Evolutionary conservation across 2,113 vertebrate species (phyloP).

Genomic region (Lutjanus erythropterus): DNA sequence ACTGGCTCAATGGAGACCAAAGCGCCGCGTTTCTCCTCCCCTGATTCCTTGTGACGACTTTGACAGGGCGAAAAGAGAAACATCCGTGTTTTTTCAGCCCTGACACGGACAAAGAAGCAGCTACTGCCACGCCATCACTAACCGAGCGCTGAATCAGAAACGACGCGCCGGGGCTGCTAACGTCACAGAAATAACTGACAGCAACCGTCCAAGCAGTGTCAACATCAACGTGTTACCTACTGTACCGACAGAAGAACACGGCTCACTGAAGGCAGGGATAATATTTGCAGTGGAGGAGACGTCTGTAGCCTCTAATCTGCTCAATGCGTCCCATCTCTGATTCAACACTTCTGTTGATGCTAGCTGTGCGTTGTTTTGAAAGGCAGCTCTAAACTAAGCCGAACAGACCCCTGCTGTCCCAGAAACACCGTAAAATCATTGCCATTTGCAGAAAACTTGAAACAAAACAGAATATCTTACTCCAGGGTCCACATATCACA

Average conservation of each 20-base stretch:
- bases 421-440: neutral
- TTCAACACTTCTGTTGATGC: neutral
- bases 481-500: neutral
- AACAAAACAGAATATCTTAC: neutral
- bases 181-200: neutral
- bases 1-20: neutral
- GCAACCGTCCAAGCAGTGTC: neutral
- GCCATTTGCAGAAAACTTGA: neutral
- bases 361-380: neutral
- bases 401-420: neutral
- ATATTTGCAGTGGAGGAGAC: neutral
- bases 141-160: neutral
- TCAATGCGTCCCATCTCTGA: neutral
- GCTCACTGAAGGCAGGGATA: neutral
- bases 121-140: conserved; percentile 69
- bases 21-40: neutral
- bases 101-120: conserved; percentile 2
- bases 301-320: neutral
- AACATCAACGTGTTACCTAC: neutral
- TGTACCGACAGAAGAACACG: neutral
- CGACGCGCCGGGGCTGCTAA: neutral
- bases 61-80: neutral
- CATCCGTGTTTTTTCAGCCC: conserved; percentile 35
- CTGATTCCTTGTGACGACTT: neutral
- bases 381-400: neutral